These are phyloP conservation scores for Falco punctatus DNA, from an alignment of 2,113 vertebrate species.

Conservation along the genomic window DNA sequence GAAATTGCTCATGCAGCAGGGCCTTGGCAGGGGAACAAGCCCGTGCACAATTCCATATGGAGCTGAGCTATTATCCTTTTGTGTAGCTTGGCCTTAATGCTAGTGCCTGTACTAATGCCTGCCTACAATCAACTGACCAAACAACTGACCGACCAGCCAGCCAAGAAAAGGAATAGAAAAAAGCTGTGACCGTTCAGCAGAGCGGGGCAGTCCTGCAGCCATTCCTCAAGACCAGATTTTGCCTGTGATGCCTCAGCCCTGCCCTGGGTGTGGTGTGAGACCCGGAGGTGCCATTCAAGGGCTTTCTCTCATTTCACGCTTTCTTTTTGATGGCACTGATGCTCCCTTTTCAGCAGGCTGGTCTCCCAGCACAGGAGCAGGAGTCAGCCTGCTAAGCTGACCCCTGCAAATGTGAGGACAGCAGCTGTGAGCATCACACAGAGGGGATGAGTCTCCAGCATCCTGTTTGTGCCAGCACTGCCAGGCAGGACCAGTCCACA, in stretches of 20 bases:
- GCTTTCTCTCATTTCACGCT: background rate
- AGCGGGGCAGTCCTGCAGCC: rapidly evolving
- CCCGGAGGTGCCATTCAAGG: rapidly evolving
- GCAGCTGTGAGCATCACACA: background rate
- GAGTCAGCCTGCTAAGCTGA: background rate
- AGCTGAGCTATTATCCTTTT: slow-evolving; percentile 21
- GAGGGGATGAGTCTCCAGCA: background rate
- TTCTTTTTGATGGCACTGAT: background rate
- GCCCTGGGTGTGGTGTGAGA: background rate
- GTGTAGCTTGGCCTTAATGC: background rate
- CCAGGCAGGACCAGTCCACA: rapidly evolving
- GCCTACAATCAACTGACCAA: background rate
- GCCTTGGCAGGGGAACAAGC: slow-evolving; percentile 12
- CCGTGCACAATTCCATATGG: background rate
- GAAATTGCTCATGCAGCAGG: background rate
- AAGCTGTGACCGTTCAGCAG: background rate
- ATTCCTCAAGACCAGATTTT: background rate
- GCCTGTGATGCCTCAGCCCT: background rate
- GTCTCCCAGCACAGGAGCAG: background rate
- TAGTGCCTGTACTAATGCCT: background rate
- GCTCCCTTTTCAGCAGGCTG: background rate
- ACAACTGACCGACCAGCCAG: background rate
- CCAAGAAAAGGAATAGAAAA: background rate
- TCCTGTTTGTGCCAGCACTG: background rate
- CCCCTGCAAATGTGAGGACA: background rate